Evolutionary conservation across 2,113 vertebrate genomes (phyloP).

Genomic region (Apeltes quadracus): DNA sequence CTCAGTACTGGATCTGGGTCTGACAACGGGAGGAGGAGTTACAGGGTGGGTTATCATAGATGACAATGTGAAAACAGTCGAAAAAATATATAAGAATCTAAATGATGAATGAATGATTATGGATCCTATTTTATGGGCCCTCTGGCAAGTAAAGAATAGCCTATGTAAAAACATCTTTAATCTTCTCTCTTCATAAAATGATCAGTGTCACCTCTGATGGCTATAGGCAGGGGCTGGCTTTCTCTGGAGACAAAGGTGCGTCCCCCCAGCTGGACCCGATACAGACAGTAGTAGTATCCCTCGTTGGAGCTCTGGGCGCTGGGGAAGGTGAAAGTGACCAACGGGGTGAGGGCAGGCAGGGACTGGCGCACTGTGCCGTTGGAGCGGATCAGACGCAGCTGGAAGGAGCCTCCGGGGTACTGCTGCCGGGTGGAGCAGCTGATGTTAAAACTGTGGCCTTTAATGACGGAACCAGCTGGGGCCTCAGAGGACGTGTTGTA

Average conservation of each 20-base stretch:
- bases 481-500: conserved; percentile 78
- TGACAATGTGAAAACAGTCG: neutral
- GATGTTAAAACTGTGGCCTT: conserved; percentile 79
- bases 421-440: conserved; percentile 77
- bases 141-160: too few relatives aligned
- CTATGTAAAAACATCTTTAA: neutral
- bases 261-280: conserved; percentile 77
- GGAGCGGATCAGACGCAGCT: conserved; percentile 79
- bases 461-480: conserved; percentile 74
- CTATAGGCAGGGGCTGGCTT: conserved; percentile 80
- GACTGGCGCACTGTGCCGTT: conserved; percentile 80
- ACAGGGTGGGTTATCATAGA: neutral
- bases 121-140: neutral
- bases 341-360: conserved; percentile 72
- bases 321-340: conserved; percentile 78
- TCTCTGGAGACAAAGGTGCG: conserved; percentile 80
- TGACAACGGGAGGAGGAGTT: conserved; percentile 27
- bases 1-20: conserved; percentile 79
- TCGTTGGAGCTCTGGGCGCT: conserved; percentile 77
- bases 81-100: neutral
- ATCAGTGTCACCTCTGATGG: conserved; percentile 70
- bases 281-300: conserved; percentile 83
- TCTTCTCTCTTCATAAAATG: neutral
- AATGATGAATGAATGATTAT: neutral
- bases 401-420: conserved; percentile 80